Evolutionary conservation across 37 sponge, comb jelly and placozoan species (phyloP).

Genomic region (Geodia barretti): DNA sequence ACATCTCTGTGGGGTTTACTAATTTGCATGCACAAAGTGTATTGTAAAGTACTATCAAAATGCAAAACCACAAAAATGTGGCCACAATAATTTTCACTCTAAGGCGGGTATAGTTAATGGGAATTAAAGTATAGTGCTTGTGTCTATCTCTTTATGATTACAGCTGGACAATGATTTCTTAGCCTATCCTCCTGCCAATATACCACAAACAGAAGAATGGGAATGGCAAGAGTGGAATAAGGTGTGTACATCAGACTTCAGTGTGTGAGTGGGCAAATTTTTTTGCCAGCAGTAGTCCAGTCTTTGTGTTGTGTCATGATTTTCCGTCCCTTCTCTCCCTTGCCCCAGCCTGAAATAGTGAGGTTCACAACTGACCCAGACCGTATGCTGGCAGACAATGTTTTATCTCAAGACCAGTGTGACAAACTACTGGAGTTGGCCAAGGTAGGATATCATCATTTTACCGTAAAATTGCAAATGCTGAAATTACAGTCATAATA

Average conservation of each 20-base stretch:
- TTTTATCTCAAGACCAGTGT: constrained; percentile 56
- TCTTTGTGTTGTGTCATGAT: neutral
- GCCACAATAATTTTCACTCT: neutral
- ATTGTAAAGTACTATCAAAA: no score
- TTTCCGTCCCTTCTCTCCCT: neutral
- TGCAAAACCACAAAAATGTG: no score
- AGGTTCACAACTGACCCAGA: constrained; percentile 22
- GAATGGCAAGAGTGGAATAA: neutral
- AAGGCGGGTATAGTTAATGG: neutral
- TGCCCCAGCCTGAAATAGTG: constrained; percentile 39
- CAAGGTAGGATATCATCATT: constrained; percentile 2
- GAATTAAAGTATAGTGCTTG: no score
- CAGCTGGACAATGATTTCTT: neutral
- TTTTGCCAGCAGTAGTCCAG: neutral
- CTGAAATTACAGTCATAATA: no score
- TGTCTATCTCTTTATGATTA: no score
- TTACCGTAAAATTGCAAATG: no score
- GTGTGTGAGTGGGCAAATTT: no score
- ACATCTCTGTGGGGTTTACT: no score
- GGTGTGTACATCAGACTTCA: neutral
- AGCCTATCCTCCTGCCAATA: neutral
- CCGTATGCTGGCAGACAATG: constrained; percentile 51
- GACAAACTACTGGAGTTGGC: constrained; percentile 55
- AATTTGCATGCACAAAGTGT: no score
- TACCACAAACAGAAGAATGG: neutral